Evolutionary conservation across 2,797 vertebrate genomes (phyloP).

Genomic region (Phylloscopus collybita): DNA sequence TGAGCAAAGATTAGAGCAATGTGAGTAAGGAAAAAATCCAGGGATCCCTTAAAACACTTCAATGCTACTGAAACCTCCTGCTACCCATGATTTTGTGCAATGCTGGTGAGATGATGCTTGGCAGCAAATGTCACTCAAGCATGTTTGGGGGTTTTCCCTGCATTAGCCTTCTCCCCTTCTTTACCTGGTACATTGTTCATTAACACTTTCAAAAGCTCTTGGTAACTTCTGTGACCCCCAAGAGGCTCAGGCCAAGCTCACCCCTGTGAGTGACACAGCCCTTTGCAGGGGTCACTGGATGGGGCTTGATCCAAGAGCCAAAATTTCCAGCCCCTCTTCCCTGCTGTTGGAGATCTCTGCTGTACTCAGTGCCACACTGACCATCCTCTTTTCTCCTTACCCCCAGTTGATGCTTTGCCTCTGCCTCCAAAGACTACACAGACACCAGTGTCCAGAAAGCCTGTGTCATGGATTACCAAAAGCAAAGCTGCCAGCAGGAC

Average conservation of each 20-base stretch:
- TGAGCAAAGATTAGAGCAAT: neutral
- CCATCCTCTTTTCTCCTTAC: neutral
- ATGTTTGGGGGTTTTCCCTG: neutral
- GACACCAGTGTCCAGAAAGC: neutral
- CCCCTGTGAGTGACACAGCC: neutral
- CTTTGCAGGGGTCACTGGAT: neutral
- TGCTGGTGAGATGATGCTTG: neutral
- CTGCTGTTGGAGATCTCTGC: neutral
- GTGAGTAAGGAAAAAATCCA: neutral
- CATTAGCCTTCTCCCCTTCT: neutral
- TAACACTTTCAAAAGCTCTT: neutral
- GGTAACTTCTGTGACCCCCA: neutral
- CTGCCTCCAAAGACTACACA: neutral
- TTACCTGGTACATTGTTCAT: neutral
- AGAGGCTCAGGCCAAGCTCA: neutral
- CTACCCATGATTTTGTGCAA: rapidly evolving
- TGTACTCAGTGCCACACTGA: neutral
- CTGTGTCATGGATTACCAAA: rapidly evolving
- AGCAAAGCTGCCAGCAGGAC: neutral
- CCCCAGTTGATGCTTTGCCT: conserved; percentile 32
- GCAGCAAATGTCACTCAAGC: neutral
- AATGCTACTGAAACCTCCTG: neutral
- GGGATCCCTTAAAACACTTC: neutral
- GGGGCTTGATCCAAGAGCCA: neutral
- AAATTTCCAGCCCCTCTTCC: neutral